Conservation (phyloP, 2,888 invertebrate genomes). For the Stictocephala bisonia region DNA sequence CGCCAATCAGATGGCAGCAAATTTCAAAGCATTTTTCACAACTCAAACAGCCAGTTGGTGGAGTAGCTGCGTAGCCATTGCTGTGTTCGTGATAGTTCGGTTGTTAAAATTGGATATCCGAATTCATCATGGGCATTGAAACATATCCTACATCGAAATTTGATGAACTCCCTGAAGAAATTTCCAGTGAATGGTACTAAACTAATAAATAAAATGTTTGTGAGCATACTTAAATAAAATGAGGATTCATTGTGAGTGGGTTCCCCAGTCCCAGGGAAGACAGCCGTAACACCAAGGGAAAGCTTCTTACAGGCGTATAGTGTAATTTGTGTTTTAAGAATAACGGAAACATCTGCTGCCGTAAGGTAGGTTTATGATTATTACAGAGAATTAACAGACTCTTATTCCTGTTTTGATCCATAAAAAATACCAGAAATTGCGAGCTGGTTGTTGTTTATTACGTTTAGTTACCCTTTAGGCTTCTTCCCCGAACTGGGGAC, state of each 20-base stretch:
- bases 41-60: constrained; percentile 61
- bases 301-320: constrained; percentile 62
- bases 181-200: constrained; percentile 66
- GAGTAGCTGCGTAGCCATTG: constrained; percentile 66
- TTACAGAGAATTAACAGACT: constrained; percentile 41
- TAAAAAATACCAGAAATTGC: constrained; percentile 5
- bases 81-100: constrained; percentile 65
- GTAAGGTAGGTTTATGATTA: constrained; percentile 63
- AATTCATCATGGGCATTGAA: constrained; percentile 67
- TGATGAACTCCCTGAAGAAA: constrained; percentile 65
- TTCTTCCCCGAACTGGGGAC: constrained; percentile 65
- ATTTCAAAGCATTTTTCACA: constrained; percentile 61
- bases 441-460: constrained; percentile 10
- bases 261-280: constrained; percentile 60
- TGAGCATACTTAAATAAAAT: constrained; percentile 56
- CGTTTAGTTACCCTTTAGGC: constrained; percentile 62
- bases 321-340: constrained; percentile 62
- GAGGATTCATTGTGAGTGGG: constrained; percentile 58
- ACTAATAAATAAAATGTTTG: constrained; percentile 59
- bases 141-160: constrained; percentile 66
- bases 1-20: constrained; percentile 61
- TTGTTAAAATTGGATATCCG: constrained; percentile 62
- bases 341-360: constrained; percentile 61
- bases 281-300: constrained; percentile 60
- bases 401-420: too few relatives aligned